Evolutionary conservation across 2,113 vertebrate species (phyloP).

Genomic region (Origma solitaria): DNA sequence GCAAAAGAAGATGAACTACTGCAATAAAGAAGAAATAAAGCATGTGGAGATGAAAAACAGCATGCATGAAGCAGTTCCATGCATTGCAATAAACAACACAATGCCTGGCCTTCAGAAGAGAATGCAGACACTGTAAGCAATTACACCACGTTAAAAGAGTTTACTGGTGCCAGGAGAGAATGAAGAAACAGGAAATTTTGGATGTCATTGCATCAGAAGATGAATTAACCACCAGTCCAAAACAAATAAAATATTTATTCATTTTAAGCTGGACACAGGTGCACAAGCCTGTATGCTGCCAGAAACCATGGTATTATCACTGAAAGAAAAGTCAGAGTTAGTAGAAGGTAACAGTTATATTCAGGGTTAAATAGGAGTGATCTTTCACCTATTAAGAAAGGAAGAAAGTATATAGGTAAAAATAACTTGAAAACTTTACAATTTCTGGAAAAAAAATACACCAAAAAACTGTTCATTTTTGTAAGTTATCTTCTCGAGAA

Average conservation of each 20-base stretch:
- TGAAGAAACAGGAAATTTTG: not conserved
- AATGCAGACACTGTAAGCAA: not conserved
- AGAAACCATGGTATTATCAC: not conserved
- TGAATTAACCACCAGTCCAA: not conserved
- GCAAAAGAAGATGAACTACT: not conserved
- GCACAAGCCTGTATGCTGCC: not conserved
- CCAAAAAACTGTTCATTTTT: not conserved
- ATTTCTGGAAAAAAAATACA: not conserved
- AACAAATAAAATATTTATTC: not conserved
- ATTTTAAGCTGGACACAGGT: not conserved
- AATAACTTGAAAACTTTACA: not conserved
- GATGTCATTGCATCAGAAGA: not conserved
- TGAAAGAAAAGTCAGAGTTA: not conserved
- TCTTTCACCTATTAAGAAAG: not conserved
- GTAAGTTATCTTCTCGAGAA: not conserved
- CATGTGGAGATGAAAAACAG: not conserved
- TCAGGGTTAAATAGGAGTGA: not conserved
- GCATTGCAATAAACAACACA: not conserved
- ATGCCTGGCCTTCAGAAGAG: not conserved
- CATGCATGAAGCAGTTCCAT: not conserved
- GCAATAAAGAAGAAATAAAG: not conserved
- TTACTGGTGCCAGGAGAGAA: not conserved
- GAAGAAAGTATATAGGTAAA: not conserved
- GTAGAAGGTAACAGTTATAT: not conserved
- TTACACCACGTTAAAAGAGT: not conserved